A percentile compares a stretch with the other conserved stretches of the same genome.
Evolutionary conservation across 2,113 vertebrate species (phyloP).

Genomic region (Oncorhynchus nerka): DNA sequence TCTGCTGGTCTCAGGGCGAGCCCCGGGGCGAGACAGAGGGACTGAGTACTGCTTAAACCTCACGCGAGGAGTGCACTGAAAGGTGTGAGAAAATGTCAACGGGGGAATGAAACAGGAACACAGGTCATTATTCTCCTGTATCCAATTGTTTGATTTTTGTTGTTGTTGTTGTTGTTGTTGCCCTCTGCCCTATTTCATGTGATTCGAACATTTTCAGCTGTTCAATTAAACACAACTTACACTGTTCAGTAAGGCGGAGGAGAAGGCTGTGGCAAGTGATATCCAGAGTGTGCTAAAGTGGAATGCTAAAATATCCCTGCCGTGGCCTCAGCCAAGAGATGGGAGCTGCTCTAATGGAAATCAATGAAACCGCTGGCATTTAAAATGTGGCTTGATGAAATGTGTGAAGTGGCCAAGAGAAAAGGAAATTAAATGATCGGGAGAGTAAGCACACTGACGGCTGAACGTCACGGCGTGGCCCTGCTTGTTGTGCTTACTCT

Average conservation of each 20-base stretch:
- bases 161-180: background rate
- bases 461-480: constrained; percentile 18
- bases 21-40: constrained; percentile 14
- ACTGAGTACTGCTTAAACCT: constrained; percentile 11
- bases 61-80: background rate
- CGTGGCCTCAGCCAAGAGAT: constrained; percentile 40
- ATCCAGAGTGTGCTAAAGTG: constrained; percentile 47
- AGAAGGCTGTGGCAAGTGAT: constrained; percentile 14
- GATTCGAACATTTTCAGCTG: constrained; percentile 1
- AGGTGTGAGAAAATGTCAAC: constrained; percentile 33
- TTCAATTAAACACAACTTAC: constrained; percentile 23
- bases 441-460: constrained; percentile 41
- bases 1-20: constrained; percentile 48
- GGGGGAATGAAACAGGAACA: constrained; percentile 21
- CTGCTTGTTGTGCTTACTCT: constrained; percentile 9
- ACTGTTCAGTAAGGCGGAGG: background rate
- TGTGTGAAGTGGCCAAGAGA: constrained; percentile 56
- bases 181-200: background rate
- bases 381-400: constrained; percentile 67
- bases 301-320: constrained; percentile 49
- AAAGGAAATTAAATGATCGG: constrained; percentile 55
- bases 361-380: constrained; percentile 70
- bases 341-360: constrained; percentile 64
- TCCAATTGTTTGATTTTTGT: constrained; percentile 3
- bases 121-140: constrained; percentile 18